Base-by-base conservation (phyloP, 1,140 invertebrate species). In the Venturia canescens region DNA sequence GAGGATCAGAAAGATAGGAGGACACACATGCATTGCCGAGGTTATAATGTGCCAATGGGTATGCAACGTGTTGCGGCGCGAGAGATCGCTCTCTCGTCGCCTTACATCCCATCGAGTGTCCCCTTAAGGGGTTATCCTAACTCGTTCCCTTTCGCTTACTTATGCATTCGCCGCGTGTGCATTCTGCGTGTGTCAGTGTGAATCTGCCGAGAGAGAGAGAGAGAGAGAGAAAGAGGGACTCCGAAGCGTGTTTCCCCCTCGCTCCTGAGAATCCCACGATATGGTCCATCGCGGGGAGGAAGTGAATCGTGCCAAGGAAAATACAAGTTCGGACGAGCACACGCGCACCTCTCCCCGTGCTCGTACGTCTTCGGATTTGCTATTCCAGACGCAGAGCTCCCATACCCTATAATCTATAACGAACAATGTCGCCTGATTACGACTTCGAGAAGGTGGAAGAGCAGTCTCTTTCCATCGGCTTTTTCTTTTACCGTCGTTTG, bases 361-460 rank as follows among this genome's bases (percentile, higher is more conserved):
- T 34, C 44, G 77, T 74, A 67, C 2, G 15, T 50, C n/a, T 38
- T 27, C 13, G 31, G 15, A 23, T 72, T 72, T 50, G 34, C 34
- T 72, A 48, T 72, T 26, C 70, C 16, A 44, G 70, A 38, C 38
- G 70, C 34, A 21, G 21, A 26, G 21, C 0, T n/a, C 27, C 63
- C 21, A 16, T 80, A 83, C 82, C 76, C 53, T 82, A 76, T 83
- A 83, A 80, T 80, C 87, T 86, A 85, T 86, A 44, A 79, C 70
- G 79, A 76, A 86, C 85, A 86, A 87, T 89, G 88, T 88, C 83
- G 86, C 60, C 82, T 85, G 88, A 88, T 88, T 88, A 87, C 86
- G 84, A 77, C 74, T 70, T 78, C 60, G 60, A 66, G 60, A 66
- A 23, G 60, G 60, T 26, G 60, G 23, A 57, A n/a, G 60, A 23